Conservation (phyloP, 2,888 invertebrate genomes). For the Clivina fossor region DNA sequence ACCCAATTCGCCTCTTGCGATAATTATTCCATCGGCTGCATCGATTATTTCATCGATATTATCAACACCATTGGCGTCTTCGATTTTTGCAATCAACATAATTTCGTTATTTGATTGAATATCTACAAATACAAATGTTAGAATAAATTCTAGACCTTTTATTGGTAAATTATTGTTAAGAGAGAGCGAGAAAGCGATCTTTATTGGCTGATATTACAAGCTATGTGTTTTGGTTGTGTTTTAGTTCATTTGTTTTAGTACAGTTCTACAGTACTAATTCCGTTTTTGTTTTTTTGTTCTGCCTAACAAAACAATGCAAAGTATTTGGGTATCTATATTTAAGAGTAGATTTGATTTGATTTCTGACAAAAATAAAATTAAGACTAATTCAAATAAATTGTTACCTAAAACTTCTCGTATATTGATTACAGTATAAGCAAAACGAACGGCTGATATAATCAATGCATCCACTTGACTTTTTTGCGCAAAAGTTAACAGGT, state of each 20-base stretch:
- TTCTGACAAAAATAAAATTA: too few relatives aligned
- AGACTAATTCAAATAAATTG: too few relatives aligned
- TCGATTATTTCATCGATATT: constrained; percentile 77
- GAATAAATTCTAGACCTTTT: too few relatives aligned
- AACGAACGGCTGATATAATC: constrained; percentile 75
- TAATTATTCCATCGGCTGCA: constrained; percentile 82
- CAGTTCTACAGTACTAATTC: background rate
- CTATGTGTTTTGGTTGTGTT: too few relatives aligned
- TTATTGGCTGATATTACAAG: too few relatives aligned
- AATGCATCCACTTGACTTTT: constrained; percentile 74
- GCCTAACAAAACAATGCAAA: too few relatives aligned
- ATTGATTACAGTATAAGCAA: constrained; percentile 65
- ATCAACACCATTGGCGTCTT: constrained; percentile 74
- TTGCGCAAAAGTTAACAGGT: constrained; percentile 58
- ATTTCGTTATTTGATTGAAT: constrained; percentile 70
- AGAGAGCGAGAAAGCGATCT: too few relatives aligned
- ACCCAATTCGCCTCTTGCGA: constrained; percentile 82
- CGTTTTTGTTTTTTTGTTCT: background rate
- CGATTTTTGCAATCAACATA: constrained; percentile 76
- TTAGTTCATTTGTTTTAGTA: too few relatives aligned
- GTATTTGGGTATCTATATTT: too few relatives aligned
- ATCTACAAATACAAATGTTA: too few relatives aligned
- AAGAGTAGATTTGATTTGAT: too few relatives aligned
- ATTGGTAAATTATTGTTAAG: background rate
- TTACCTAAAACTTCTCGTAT: constrained; percentile 58